phyloP scores from a whole-genome alignment of 2,113 vertebrate species.

The Athene cunicularia region DNA sequence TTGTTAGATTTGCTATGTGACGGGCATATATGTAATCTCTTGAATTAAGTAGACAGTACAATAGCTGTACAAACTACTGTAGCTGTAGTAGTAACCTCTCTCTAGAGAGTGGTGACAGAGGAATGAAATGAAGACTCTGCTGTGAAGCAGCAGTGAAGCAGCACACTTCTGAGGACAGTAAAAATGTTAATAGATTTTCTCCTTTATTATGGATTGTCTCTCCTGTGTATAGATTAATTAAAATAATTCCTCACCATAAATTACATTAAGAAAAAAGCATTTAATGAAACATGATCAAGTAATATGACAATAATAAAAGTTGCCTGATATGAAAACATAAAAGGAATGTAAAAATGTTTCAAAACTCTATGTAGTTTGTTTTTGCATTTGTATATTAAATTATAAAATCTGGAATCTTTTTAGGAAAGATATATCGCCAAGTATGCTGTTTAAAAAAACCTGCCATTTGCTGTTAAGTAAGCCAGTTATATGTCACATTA shows the following conservation, averaged over 20 bases:
- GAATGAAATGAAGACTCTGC: background rate
- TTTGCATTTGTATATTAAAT: background rate
- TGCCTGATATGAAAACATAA: background rate
- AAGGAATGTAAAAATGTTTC: background rate
- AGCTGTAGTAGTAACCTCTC: background rate
- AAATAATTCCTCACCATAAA: background rate
- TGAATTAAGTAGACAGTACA: background rate
- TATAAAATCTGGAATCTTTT: background rate
- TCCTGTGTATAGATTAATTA: background rate
- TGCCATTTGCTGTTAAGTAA: background rate
- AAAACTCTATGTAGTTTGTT: background rate
- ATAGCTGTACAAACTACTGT: background rate
- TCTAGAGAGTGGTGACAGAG: background rate
- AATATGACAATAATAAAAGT: background rate
- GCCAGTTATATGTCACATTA: background rate
- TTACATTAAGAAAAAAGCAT: background rate
- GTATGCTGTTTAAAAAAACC: background rate
- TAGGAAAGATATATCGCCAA: background rate
- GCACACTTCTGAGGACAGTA: background rate
- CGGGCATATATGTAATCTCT: background rate
- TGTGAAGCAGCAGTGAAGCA: background rate
- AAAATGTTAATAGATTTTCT: background rate
- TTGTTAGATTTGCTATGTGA: background rate
- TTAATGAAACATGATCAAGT: background rate
- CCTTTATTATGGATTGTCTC: background rate